phyloP scores from a whole-genome alignment of 2,797 vertebrate species.

The Poecilia gillii region DNA sequence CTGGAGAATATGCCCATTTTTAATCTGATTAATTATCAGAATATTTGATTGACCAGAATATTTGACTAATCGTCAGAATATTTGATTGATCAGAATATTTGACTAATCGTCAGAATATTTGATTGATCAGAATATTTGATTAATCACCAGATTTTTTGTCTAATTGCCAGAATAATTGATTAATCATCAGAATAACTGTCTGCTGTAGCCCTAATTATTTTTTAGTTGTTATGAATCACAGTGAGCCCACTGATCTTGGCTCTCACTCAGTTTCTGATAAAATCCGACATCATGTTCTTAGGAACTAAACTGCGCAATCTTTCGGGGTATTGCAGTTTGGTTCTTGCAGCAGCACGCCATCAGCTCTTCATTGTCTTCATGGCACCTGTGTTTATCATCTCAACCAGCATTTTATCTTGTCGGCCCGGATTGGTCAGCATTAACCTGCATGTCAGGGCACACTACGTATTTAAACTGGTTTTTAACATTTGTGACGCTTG shows the following conservation, averaged over 20 bases:
- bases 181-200: too few species aligned
- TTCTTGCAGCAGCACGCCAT: background rate
- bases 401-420: background rate
- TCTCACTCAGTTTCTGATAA: background rate
- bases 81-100: too few species aligned
- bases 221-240: background rate
- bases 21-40: too few species aligned
- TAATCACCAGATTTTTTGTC: too few species aligned
- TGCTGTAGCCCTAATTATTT: too few species aligned
- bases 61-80: too few species aligned
- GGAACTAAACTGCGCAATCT: background rate
- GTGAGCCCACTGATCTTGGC: background rate
- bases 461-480: too few species aligned
- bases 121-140: too few species aligned
- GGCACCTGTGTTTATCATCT: background rate
- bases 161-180: too few species aligned
- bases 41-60: too few species aligned
- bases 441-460: background rate
- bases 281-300: background rate
- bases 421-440: background rate
- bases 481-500: constrained; percentile 12
- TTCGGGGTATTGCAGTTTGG: background rate
- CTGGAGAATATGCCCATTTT: too few species aligned
- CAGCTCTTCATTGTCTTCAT: background rate
- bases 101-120: too few species aligned